A percentile compares a stretch with the other conserved stretches of the same genome.
Evolutionary conservation across 2,888 invertebrate genomes (phyloP).

Genomic region (Disparrhopalites patrizii): DNA sequence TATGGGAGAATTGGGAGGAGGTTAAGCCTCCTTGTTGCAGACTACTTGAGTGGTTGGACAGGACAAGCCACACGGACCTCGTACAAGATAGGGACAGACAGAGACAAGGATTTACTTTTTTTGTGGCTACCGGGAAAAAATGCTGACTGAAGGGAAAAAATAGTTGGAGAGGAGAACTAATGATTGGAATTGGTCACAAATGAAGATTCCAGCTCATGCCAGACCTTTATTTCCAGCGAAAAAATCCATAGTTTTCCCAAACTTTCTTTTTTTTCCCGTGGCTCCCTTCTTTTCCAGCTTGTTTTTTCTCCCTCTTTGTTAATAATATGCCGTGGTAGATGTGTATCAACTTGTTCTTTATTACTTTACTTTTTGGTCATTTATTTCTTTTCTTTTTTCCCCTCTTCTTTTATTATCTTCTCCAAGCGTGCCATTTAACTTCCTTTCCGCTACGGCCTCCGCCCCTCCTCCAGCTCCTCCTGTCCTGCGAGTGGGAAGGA

Average conservation of each 20-base stretch:
- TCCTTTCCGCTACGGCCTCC: neutral
- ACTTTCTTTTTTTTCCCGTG: neutral
- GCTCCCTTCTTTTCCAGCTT: neutral
- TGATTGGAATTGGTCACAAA: conserved; percentile 39
- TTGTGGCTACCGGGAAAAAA: conserved; percentile 20
- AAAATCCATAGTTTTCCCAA: conserved; percentile 1
- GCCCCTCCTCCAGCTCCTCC: neutral
- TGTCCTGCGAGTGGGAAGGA: neutral
- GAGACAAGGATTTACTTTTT: conserved; percentile 10
- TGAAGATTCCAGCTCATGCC: conserved; percentile 28
- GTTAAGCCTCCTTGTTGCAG: too few relatives aligned
- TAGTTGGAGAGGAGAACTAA: conserved; percentile 29
- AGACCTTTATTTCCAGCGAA: neutral
- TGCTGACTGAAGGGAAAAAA: conserved; percentile 33
- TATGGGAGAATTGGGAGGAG: too few relatives aligned
- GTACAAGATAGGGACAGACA: neutral
- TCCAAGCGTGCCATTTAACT: too few relatives aligned
- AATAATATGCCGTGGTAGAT: conserved; percentile 1
- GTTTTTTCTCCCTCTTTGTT: neutral
- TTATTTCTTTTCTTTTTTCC: neutral
- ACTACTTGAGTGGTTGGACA: neutral
- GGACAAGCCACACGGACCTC: neutral
- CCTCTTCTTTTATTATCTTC: conserved; percentile 2
- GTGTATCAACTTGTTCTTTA: conserved; percentile 8
- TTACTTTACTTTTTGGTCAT: conserved; percentile 10